Evolutionary conservation across 2,797 vertebrate species (phyloP).

Genomic region (Apogon talboti): DNA sequence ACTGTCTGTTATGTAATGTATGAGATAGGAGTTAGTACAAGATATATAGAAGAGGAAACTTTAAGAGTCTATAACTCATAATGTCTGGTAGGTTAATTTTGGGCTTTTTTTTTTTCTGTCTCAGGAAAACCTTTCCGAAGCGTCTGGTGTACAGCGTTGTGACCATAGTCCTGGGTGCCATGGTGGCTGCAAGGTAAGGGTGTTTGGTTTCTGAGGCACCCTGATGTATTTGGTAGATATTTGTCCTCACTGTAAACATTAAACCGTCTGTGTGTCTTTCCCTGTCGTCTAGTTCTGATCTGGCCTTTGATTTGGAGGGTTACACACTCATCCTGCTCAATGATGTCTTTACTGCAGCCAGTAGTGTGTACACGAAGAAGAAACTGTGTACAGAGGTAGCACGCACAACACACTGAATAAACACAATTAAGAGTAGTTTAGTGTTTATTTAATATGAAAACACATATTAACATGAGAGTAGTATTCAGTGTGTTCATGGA

Average conservation of each 20-base stretch:
- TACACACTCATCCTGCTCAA: slow-evolving; percentile 92
- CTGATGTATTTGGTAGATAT: neutral
- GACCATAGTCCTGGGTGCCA: slow-evolving; percentile 86
- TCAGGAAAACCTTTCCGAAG: slow-evolving; percentile 78
- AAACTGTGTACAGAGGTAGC: slow-evolving; percentile 88
- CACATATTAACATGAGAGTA: no score
- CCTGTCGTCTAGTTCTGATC: slow-evolving; percentile 86
- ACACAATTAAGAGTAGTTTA: neutral
- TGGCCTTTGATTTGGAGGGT: slow-evolving; percentile 90
- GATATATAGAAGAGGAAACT: no score
- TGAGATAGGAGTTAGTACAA: no score
- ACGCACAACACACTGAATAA: no score
- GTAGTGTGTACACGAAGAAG: slow-evolving; percentile 91
- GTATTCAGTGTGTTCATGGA: no score
- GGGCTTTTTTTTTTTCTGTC: slow-evolving; percentile 18
- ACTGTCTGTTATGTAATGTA: no score
- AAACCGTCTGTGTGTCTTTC: neutral
- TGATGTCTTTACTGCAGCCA: slow-evolving; percentile 92
- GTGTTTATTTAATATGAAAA: no score
- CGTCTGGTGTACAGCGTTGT: slow-evolving; percentile 75
- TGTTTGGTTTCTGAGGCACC: neutral
- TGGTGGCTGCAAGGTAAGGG: slow-evolving; percentile 91
- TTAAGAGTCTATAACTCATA: no score
- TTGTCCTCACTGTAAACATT: neutral
- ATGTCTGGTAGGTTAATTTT: no score